Percentiles rank a stretch among this genome's conserved stretches.
Evolutionary conservation across 2,888 invertebrate genomes (phyloP).

Genomic region (Smittia sp.): DNA sequence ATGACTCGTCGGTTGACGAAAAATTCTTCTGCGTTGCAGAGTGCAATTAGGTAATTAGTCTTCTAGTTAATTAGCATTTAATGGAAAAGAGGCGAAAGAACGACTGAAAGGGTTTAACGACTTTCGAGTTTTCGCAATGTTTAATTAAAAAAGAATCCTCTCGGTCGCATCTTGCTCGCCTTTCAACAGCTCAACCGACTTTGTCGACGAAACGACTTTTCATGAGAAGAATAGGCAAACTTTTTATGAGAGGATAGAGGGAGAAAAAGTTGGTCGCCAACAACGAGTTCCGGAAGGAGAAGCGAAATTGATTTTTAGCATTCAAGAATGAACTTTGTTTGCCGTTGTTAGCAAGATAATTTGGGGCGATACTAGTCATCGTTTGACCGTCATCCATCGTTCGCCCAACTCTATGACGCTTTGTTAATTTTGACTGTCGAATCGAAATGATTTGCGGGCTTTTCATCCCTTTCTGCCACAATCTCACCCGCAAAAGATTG

Average conservation of each 20-base stretch:
- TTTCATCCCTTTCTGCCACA: not conserved
- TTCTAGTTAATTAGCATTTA: constrained; percentile 22
- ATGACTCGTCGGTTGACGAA: not conserved
- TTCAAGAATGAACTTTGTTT: not conserved
- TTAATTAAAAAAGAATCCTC: not conserved
- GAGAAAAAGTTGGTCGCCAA: not conserved
- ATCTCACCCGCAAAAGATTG: not conserved
- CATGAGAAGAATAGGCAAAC: not conserved
- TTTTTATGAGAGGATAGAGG: not conserved
- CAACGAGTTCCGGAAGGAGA: constrained; percentile 4
- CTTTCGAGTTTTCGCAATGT: not conserved
- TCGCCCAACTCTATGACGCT: not conserved
- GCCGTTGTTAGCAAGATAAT: not conserved
- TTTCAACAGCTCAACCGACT: not conserved
- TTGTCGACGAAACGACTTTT: constrained; percentile 3
- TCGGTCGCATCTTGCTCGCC: not conserved
- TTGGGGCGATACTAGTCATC: not conserved
- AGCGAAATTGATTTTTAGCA: not conserved
- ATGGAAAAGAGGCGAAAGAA: not conserved
- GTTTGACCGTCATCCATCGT: not conserved
- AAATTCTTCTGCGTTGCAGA: not conserved
- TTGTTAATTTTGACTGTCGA: not conserved
- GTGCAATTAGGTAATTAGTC: constrained; percentile 32
- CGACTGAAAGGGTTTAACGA: not conserved
- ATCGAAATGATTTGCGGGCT: constrained; percentile 11